These are phyloP conservation scores for Tenthredo distinguenda DNA, from an alignment of 2,888 invertebrate genomes.

Conservation along the genomic window DNA sequence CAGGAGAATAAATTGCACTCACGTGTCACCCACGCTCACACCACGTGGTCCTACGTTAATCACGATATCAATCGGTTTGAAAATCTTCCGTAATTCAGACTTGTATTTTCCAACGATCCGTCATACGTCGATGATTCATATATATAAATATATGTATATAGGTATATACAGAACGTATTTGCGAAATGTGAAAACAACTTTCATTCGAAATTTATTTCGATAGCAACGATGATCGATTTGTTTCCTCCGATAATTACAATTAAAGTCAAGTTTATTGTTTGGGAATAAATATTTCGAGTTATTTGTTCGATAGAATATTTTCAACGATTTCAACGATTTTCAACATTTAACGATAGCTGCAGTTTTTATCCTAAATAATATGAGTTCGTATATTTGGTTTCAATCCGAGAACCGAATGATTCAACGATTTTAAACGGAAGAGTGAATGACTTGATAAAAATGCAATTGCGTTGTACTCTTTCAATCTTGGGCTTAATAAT, in stretches of 20 bases:
- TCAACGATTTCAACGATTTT: too few relatives aligned
- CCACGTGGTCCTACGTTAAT: not conserved
- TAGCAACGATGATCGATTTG: not conserved
- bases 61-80: not conserved
- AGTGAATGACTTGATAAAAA: not conserved
- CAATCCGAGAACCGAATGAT: not conserved
- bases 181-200: not conserved
- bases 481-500: too few relatives aligned
- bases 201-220: not conserved
- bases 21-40: not conserved
- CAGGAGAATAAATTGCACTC: not conserved
- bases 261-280: too few relatives aligned
- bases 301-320: too few relatives aligned
- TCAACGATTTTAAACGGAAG: not conserved
- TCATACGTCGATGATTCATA: not conserved
- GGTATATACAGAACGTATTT: not conserved
- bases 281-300: too few relatives aligned
- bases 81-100: constrained; percentile 22
- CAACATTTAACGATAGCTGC: too few relatives aligned
- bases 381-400: not conserved
- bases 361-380: too few relatives aligned
- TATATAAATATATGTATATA: too few relatives aligned
- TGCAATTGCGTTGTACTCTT: too few relatives aligned
- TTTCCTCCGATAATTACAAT: too few relatives aligned
- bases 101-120: not conserved